phyloP scores from a whole-genome alignment of 2,888 invertebrate genomes.

The Eristalis intricaria region DNA sequence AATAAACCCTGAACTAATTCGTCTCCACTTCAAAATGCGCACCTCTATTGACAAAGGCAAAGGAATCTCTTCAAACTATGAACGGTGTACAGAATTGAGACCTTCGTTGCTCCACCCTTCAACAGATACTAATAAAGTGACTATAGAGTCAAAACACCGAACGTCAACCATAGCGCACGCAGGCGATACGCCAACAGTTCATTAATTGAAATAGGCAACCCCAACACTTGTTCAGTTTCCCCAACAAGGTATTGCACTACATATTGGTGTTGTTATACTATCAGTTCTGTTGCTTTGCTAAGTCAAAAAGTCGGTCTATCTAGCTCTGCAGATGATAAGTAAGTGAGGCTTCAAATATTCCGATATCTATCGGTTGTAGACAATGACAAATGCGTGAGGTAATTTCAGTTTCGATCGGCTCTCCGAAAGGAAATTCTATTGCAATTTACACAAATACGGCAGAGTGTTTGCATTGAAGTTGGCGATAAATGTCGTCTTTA shows the following conservation, averaged over 20 bases:
- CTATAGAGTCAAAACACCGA: background rate
- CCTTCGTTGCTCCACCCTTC: background rate
- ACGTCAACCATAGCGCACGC: background rate
- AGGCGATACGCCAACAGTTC: background rate
- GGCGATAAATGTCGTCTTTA: too few relatives aligned
- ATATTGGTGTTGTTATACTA: background rate
- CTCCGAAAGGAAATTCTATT: background rate
- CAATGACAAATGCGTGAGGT: background rate
- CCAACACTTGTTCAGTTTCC: background rate
- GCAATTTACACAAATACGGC: background rate
- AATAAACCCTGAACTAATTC: too few relatives aligned
- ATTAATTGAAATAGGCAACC: background rate
- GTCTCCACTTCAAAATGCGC: too few relatives aligned
- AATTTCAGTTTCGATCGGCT: background rate
- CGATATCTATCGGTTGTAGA: background rate
- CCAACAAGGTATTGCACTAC: constrained; percentile 6
- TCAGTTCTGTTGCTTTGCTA: background rate
- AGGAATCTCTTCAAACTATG: background rate
- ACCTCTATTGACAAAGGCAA: too few relatives aligned
- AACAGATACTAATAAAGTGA: background rate
- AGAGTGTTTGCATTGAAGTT: background rate
- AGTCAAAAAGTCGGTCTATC: background rate
- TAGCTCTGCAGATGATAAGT: background rate
- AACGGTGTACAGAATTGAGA: background rate
- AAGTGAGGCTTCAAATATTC: background rate